Percentiles rank a stretch among this genome's conserved stretches.
These are phyloP conservation scores for Chaetodon trifasciatus DNA, from an alignment of 2,797 vertebrate genomes.

Conservation along the genomic window DNA sequence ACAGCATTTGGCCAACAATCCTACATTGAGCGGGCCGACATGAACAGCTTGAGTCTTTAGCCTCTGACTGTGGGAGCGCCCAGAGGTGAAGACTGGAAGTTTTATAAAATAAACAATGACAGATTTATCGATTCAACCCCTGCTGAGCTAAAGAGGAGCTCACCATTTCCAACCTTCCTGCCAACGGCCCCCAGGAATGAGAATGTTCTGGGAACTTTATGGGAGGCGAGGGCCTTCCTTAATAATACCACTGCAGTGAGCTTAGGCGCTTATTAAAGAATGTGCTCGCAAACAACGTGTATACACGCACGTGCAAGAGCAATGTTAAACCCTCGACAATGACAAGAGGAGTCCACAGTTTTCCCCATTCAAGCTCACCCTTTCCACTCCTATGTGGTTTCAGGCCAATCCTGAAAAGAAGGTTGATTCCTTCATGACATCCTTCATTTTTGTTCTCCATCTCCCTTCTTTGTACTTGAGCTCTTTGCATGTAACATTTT, in stretches of 20 bases:
- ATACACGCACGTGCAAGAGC: conserved; percentile 11
- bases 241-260: conserved; percentile 57
- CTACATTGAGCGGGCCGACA: conserved; percentile 20
- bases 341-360: conserved; percentile 35
- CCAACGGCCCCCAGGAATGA: conserved; percentile 63
- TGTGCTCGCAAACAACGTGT: conserved; percentile 27
- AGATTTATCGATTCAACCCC: conserved; percentile 70
- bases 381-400: conserved; percentile 3
- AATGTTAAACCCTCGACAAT: conserved; percentile 34
- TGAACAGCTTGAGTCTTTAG: conserved; percentile 50
- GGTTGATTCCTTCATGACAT: background rate
- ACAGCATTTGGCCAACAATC: conserved; percentile 24
- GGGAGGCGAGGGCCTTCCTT: conserved; percentile 46
- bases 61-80: conserved; percentile 35
- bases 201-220: conserved; percentile 63
- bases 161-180: conserved; percentile 59
- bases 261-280: conserved; percentile 60
- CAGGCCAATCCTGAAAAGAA: conserved; percentile 1
- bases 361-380: background rate
- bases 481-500: conserved; percentile 29
- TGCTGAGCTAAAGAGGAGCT: conserved; percentile 55
- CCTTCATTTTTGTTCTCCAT: background rate
- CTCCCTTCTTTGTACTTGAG: conserved; percentile 4
- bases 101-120: conserved; percentile 72
- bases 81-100: conserved; percentile 52